Conservation (phyloP, 2,797 vertebrate genomes). For the Chelonia mydas region DNA sequence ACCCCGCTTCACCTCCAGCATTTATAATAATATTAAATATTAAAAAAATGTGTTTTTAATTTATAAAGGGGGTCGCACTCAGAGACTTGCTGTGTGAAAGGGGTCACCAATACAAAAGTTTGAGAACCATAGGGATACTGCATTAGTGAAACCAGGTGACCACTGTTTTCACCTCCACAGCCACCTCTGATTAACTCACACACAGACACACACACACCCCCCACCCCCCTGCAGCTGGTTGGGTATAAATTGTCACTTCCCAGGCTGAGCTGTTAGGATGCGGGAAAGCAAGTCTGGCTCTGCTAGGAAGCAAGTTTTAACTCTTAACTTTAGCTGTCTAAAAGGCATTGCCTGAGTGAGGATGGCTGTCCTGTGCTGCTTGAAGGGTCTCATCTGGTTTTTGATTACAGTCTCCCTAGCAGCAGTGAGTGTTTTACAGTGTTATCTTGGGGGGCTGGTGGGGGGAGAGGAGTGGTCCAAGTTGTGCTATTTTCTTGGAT, state of each 20-base stretch:
- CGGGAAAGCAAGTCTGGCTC: background rate
- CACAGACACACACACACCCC: too few species aligned
- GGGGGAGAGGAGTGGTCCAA: too few species aligned
- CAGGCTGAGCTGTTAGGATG: background rate
- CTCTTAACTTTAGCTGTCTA: background rate
- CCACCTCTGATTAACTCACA: background rate
- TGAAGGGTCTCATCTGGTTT: background rate
- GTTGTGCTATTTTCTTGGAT: background rate
- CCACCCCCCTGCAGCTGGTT: background rate
- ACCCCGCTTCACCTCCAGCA: too few species aligned
- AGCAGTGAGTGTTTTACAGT: background rate
- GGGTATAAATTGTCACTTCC: background rate
- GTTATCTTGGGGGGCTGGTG: background rate
- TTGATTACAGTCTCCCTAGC: background rate
- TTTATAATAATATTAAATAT: too few species aligned
- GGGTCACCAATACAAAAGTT: too few species aligned
- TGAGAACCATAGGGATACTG: too few species aligned
- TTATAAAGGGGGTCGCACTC: too few species aligned
- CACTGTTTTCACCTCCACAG: background rate
- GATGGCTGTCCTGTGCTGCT: background rate
- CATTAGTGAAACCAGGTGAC: background rate
- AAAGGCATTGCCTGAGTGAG: background rate
- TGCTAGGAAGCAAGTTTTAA: background rate
- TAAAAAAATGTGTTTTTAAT: too few species aligned
- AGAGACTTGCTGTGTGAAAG: too few species aligned